These are phyloP conservation scores for Heliothis subflexa DNA, from an alignment of 1,140 invertebrate species.

Conservation along the genomic window DNA sequence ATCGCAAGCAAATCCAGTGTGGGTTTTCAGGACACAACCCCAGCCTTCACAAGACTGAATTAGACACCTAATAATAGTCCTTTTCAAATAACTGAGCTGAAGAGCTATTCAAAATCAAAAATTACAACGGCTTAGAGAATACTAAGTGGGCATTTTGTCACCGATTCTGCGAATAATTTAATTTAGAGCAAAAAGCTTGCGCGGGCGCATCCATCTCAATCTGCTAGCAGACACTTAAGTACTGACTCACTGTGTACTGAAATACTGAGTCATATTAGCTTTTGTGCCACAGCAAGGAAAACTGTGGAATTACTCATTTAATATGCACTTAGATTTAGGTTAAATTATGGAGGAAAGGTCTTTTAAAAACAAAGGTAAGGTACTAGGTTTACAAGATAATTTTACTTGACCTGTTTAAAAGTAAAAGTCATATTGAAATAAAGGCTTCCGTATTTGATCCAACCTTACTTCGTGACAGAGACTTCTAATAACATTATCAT, in stretches of 20 bases:
- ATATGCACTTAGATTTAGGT: no score
- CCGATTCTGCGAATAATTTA: constrained; percentile 54
- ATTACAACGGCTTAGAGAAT: constrained; percentile 19
- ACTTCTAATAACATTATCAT: no score
- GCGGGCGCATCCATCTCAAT: constrained; percentile 65
- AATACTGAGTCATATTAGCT: background rate
- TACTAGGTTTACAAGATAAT: no score
- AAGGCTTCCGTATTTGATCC: no score
- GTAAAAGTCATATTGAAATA: no score
- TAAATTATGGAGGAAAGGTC: background rate
- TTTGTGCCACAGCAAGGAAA: background rate
- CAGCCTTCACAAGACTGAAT: background rate
- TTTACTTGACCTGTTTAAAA: no score
- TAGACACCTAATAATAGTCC: constrained; percentile 7
- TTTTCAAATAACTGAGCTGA: background rate
- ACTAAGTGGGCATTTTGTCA: constrained; percentile 50
- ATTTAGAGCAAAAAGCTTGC: constrained; percentile 51
- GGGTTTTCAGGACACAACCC: background rate
- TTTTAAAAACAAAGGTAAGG: background rate
- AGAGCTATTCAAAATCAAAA: constrained; percentile 28
- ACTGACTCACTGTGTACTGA: constrained; percentile 48
- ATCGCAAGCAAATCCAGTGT: background rate
- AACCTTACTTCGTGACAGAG: no score
- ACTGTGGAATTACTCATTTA: background rate
- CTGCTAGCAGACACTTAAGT: constrained; percentile 54